Evolutionary conservation across 2,113 vertebrate species (phyloP), one percentile per base, ranked within the genome.

Genomic region (Hippocampus zosterae): DNA sequence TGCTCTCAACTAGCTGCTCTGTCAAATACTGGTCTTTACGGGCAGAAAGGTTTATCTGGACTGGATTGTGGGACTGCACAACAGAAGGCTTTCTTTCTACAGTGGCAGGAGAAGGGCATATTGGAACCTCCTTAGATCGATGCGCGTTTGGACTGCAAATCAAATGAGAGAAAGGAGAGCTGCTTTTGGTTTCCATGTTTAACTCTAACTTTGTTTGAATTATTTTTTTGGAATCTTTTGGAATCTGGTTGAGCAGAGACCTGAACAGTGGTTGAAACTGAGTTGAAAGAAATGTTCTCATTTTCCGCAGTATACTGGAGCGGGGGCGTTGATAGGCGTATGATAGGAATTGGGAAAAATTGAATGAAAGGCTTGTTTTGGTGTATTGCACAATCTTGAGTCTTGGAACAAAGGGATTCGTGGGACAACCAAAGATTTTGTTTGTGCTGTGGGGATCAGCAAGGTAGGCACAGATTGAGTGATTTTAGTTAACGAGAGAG

Each of bases 321-420:
- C 37, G 19, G 61, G 50, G 66, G 52, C 37, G 10, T 52, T 66
- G 46, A 64, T 10, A 2, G 76, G 69, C 8, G 23, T 68, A 59
- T 78, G 71, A 70, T 67, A n/a, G 33, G 71, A 66, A 41, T 57
- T 75, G 11, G 56, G 41, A 41, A 74, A 57, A 19, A 65, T 71
- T 25, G 76, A 80, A 29, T 69, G 73, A 44, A 16, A 59, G 0
- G 21, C 41, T 27, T 13, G 66, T 75, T 52, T 42, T 33, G 77
- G 73, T 37, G 50, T 60, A 7, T 63, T 67, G 57, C 23, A 23
- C 11, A 50, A 11, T 68, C 73, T 81, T 77, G 55, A 55, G 15
- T 78, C 68, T 19, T 63, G 68, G 33, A 77, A 15, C 55, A 77
- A 75, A 5, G 75, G 81, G n/a, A 68, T 63, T 81, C 71, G 79